Percentiles rank a stretch among this genome's conserved stretches.
Conservation (phyloP, 2,888 invertebrate genomes). For the Ommatoiulus sabulosus region DNA sequence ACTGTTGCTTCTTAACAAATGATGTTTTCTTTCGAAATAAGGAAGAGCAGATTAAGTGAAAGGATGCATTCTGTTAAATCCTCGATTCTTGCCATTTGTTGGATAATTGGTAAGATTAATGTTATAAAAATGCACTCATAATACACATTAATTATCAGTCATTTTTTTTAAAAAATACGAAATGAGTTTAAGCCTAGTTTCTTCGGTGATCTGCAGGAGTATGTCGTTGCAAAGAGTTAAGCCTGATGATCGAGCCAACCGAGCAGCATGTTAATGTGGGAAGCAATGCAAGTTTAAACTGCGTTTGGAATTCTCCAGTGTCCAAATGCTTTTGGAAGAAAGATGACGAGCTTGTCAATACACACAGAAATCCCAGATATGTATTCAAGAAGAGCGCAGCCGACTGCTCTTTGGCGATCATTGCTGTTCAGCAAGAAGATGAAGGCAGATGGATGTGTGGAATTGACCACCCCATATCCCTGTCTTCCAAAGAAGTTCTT, state of each 20-base stretch:
- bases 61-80: background rate
- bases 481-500: background rate
- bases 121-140: background rate
- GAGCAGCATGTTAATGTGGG: background rate
- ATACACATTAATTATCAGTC: background rate
- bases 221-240: background rate
- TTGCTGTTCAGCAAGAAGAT: slow-evolving; percentile 24
- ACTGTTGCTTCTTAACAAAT: background rate
- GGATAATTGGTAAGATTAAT: background rate
- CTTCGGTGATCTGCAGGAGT: background rate
- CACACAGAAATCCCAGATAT: background rate
- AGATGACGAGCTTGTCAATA: background rate
- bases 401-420: background rate
- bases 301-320: slow-evolving; percentile 2
- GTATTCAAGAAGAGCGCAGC: background rate
- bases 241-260: background rate
- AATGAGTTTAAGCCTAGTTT: too few relatives aligned
- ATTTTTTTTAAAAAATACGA: background rate
- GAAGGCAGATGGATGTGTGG: slow-evolving; percentile 50
- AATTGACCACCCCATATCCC: background rate
- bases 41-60: background rate
- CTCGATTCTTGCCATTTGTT: background rate
- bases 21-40: background rate
- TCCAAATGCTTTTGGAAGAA: background rate
- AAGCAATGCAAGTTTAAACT: background rate